phyloP scores from a whole-genome alignment of 2,797 vertebrate species.

The Allobates femoralis region DNA sequence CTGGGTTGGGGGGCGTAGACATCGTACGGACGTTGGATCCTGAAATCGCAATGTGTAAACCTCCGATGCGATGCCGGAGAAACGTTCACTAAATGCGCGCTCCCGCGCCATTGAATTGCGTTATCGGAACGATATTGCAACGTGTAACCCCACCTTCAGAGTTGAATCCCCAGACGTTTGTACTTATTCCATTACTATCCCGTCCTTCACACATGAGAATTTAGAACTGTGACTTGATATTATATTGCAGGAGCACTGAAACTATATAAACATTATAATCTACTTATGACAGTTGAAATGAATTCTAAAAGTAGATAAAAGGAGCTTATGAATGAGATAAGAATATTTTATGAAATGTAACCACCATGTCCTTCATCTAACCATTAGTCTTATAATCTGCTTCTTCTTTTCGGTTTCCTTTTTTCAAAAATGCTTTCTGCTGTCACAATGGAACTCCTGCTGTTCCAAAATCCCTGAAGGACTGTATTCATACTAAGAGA shows the following conservation, averaged over 20 bases:
- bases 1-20: too few relatives aligned
- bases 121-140: too few relatives aligned
- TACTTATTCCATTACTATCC: background rate
- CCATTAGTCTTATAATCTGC: background rate
- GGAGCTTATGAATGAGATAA: conserved; percentile 12
- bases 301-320: conserved; percentile 16
- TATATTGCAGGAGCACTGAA: background rate
- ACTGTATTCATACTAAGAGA: conserved; percentile 11
- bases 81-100: too few relatives aligned
- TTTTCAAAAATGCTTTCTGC: conserved; percentile 22
- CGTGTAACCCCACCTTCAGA: too few relatives aligned
- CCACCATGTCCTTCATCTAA: conserved; percentile 1
- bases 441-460: conserved; percentile 28
- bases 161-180: background rate
- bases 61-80: too few relatives aligned
- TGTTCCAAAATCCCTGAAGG: conserved; percentile 30
- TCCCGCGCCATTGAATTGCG: too few relatives aligned
- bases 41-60: too few relatives aligned
- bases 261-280: background rate
- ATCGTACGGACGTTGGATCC: too few relatives aligned
- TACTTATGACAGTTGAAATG: background rate
- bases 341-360: conserved; percentile 20
- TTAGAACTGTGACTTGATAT: background rate
- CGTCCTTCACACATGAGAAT: background rate
- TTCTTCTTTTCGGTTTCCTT: conserved; percentile 22